Evolutionary conservation across 2,888 invertebrate species (phyloP).

Genomic region (Xiphydria camelus): DNA sequence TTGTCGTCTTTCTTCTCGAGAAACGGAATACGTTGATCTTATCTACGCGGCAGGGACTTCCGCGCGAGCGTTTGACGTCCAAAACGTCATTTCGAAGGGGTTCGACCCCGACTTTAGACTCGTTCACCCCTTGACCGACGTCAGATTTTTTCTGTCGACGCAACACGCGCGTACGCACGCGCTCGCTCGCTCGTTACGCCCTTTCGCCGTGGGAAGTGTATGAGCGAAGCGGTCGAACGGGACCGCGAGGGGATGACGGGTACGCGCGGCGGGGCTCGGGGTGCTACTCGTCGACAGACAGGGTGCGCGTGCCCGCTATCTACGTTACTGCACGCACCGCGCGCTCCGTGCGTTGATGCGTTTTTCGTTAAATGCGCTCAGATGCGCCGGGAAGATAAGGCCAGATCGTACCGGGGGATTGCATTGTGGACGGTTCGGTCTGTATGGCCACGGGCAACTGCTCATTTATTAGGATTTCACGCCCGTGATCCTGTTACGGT

Average conservation of each 20-base stretch:
- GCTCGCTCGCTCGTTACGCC: neutral
- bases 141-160: conserved; percentile 1
- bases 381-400: conserved; percentile 44
- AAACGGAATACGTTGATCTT: too few relatives aligned
- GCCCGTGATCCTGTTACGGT: conserved; percentile 44
- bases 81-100: too few relatives aligned
- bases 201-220: neutral
- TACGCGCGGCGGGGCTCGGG: neutral
- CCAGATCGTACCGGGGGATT: conserved; percentile 25
- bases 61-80: too few relatives aligned
- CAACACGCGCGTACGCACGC: neutral
- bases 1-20: too few relatives aligned
- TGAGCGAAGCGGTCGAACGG: neutral
- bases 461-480: conserved; percentile 54
- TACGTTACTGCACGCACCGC: conserved; percentile 29
- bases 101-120: neutral
- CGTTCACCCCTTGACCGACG: conserved; percentile 5
- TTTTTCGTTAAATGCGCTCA: conserved; percentile 37
- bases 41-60: too few relatives aligned
- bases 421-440: conserved; percentile 19
- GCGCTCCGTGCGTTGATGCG: conserved; percentile 25
- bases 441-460: conserved; percentile 34
- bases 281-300: neutral
- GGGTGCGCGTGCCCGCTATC: conserved; percentile 31
- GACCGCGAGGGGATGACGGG: neutral